These are phyloP conservation scores for Percopsis omiscomaycus DNA, from an alignment of 2,797 vertebrate species.

Conservation along the genomic window DNA sequence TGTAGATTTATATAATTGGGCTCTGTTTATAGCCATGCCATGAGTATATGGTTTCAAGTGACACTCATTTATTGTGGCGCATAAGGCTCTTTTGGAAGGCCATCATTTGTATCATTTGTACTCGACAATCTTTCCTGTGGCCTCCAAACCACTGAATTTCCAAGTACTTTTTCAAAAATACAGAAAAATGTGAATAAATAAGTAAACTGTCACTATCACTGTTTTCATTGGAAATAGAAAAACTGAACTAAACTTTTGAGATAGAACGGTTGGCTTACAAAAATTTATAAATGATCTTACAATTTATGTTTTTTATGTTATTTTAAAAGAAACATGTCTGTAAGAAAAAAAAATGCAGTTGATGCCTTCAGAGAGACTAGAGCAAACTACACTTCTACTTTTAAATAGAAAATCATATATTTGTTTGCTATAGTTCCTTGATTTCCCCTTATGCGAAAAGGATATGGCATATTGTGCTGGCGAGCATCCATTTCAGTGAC, in stretches of 20 bases:
- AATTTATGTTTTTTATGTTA: not conserved
- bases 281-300: not conserved
- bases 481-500: not conserved
- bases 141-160: not conserved
- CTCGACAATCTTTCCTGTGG: conserved; percentile 4
- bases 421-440: not conserved
- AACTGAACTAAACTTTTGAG: too few relatives aligned
- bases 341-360: not conserved
- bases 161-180: conserved; percentile 7
- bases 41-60: not conserved
- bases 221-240: not conserved
- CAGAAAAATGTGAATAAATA: not conserved
- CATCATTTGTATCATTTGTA: not conserved
- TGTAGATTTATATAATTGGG: not conserved
- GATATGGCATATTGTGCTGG: not conserved
- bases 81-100: not conserved
- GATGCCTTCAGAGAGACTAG: conserved; percentile 2
- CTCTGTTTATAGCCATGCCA: not conserved
- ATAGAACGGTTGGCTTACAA: too few relatives aligned
- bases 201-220: not conserved
- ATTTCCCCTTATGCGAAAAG: not conserved
- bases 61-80: not conserved
- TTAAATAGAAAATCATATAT: not conserved
- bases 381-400: not conserved
- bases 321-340: not conserved